Percentiles rank a stretch among this genome's conserved stretches.
Conservation (phyloP, 2,113 vertebrate genomes). For the Equus przewalskii region DNA sequence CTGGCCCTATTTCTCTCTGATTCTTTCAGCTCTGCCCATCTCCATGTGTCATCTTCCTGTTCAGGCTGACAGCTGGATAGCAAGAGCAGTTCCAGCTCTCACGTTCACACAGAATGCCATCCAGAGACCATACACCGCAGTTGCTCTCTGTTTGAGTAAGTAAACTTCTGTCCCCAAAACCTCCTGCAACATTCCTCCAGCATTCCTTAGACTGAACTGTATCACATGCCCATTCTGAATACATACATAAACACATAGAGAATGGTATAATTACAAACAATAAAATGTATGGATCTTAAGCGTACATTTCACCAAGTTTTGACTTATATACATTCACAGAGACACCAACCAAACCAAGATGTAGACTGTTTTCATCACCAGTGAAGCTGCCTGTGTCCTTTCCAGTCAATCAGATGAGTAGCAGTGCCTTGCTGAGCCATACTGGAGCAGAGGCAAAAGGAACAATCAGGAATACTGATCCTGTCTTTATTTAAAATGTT, state of each 20-base stretch:
- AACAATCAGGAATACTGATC: neutral
- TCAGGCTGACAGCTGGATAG: neutral
- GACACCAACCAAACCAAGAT: neutral
- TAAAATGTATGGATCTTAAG: neutral
- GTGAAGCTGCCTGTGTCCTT: neutral
- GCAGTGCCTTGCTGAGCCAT: neutral
- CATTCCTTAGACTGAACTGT: neutral
- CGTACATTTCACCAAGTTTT: neutral
- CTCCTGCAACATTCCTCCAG: neutral
- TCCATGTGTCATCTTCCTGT: neutral
- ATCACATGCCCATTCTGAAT: neutral
- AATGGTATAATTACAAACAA: neutral
- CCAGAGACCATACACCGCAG: neutral
- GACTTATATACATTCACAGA: neutral
- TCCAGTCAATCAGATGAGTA: neutral
- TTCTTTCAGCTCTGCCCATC: neutral
- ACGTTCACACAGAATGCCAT: neutral
- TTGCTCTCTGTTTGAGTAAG: neutral
- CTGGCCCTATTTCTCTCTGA: neutral
- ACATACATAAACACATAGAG: neutral
- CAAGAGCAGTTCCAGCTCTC: neutral
- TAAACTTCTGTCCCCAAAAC: neutral
- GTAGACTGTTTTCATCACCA: neutral
- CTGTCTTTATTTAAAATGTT: neutral
- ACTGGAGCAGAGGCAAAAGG: neutral